Base-by-base conservation (phyloP, 2,888 invertebrate species). In the Dusona sp. region DNA sequence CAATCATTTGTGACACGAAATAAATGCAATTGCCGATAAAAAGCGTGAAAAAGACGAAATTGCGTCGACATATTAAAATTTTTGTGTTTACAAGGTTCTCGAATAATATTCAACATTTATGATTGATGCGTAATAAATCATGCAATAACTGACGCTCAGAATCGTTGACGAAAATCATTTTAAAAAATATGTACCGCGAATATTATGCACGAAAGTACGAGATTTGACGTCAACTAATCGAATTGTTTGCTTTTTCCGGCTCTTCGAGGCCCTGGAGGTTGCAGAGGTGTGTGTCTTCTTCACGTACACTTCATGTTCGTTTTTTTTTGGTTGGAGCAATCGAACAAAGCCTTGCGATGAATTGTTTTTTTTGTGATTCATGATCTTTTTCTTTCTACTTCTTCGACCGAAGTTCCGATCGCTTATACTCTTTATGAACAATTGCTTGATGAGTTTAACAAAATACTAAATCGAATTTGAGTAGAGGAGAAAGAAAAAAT, bases 221-320 rank as follows among this genome's bases (percentile, higher is more conserved):
- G 72, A 77, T 75, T 80, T 57, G 51, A 73, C 83, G 73, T 74
- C 77, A 70, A 83, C 80, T 92, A 92, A 93, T 89, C 85, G 91
- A 75, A 89, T 90, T 89, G 90, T 92, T 92, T 88, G 90, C 92
- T 92, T 92, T 93, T 94, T 93, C 92, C 93, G 93, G 93, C 93
- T 92, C 91, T 91, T 93, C 91, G 92, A 95, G 95, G 95, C 95
- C 91, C 92, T 94, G 95, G 95, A 95, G 91, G 95, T 95, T 90
- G 95, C 95, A 92, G 95, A 95, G 94, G 95, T 95, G 94, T 95
- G 94, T 95, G 95, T 95, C 91, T 89, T 89, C 89, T 88, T 88
- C 87, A 88, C 88, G 85, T 89, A 87, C 84, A 83, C 79, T 88
- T 85, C 73, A 84, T 77, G 78, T 84, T 85, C 61, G 38, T 82